Conservation (phyloP, 2,113 vertebrate genomes). For the Laticauda laticaudata region DNA sequence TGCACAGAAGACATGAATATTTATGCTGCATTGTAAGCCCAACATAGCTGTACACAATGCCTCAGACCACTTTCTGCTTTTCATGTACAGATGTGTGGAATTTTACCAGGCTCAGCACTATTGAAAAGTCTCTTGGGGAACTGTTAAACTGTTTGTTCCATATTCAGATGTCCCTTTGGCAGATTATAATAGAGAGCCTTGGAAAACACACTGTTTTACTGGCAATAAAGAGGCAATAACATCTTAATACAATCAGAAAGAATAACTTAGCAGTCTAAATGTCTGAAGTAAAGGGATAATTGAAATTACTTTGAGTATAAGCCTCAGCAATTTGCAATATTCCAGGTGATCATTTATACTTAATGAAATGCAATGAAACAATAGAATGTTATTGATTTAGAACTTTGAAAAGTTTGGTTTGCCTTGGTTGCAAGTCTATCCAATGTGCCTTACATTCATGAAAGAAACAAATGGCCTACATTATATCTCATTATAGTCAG, state of each 20-base stretch:
- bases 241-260: slow-evolving; percentile 57
- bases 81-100: slow-evolving; percentile 23
- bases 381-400: slow-evolving; percentile 56
- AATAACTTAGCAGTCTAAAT: slow-evolving; percentile 57
- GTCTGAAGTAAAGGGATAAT: slow-evolving; percentile 61
- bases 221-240: slow-evolving; percentile 60
- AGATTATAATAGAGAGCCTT: slow-evolving; percentile 54
- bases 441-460: slow-evolving; percentile 44
- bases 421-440: background rate
- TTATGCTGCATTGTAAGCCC: slow-evolving; percentile 36
- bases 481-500: slow-evolving; percentile 55
- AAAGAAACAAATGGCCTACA: slow-evolving; percentile 56
- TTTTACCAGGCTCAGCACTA: slow-evolving; percentile 53
- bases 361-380: slow-evolving; percentile 59
- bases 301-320: slow-evolving; percentile 54
- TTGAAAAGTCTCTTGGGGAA: slow-evolving; percentile 46
- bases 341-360: slow-evolving; percentile 61
- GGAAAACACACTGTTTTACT: slow-evolving; percentile 61
- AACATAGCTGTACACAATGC: slow-evolving; percentile 8
- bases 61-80: slow-evolving; percentile 19
- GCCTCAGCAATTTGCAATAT: slow-evolving; percentile 52
- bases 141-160: slow-evolving; percentile 46
- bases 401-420: slow-evolving; percentile 45
- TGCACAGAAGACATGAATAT: slow-evolving; percentile 58
- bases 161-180: slow-evolving; percentile 55